Evolutionary conservation across 1,140 invertebrate species (phyloP).

Genomic region (Drosophila lini): DNA sequence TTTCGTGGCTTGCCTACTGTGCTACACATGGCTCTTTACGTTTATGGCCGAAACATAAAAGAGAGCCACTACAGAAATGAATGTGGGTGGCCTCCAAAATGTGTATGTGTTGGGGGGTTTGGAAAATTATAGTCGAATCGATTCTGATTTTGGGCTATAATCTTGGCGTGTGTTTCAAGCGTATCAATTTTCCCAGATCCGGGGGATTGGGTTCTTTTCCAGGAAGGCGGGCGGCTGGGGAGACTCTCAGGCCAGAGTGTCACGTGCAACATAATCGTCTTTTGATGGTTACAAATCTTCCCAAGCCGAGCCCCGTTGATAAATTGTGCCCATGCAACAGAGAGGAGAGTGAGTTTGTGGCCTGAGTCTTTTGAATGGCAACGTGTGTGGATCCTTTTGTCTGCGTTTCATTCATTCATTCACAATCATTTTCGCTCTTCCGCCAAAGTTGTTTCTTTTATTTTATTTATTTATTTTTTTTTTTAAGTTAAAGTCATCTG

Average conservation of each 20-base stretch:
- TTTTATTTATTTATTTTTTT: constrained; percentile 1
- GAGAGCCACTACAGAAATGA: neutral
- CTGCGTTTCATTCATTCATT: constrained; percentile 53
- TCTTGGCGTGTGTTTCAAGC: constrained; percentile 50
- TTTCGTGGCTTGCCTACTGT: constrained; percentile 51
- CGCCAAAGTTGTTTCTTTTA: constrained; percentile 23
- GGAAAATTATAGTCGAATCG: constrained; percentile 46
- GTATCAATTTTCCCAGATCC: constrained; percentile 30
- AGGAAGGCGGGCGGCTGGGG: constrained; percentile 38
- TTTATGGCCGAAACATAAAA: constrained; percentile 37
- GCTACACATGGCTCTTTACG: constrained; percentile 48
- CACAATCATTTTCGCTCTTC: constrained; percentile 57
- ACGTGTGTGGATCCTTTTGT: constrained; percentile 56
- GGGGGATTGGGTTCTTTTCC: constrained; percentile 38
- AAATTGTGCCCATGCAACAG: constrained; percentile 34
- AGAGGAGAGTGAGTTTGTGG: constrained; percentile 21
- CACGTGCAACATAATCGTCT: constrained; percentile 78
- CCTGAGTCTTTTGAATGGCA: constrained; percentile 38
- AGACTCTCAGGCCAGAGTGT: constrained; percentile 49
- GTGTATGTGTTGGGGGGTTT: constrained; percentile 5
- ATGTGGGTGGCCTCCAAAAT: constrained; percentile 50
- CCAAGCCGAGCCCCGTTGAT: constrained; percentile 32
- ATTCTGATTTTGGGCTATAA: constrained; percentile 42
- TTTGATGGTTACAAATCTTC: constrained; percentile 63
- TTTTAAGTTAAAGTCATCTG: constrained; percentile 54